Base-by-base conservation (phyloP, 2,113 vertebrate species). In the Podilymbus podiceps region DNA sequence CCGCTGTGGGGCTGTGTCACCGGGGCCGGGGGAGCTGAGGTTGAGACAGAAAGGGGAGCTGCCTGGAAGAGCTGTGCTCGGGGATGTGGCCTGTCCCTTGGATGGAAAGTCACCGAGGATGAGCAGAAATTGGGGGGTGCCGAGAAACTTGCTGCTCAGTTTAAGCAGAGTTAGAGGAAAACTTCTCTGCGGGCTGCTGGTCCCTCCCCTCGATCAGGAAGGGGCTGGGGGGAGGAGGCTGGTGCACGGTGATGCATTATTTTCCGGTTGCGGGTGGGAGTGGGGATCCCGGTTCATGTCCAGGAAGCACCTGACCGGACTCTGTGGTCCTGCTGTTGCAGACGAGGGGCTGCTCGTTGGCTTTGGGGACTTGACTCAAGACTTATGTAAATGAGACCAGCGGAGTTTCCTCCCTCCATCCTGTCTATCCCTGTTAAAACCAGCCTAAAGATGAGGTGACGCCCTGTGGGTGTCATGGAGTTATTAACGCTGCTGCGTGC, bases 401-500 rank as follows among this genome's bases (percentile, higher is more conserved):
- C 0, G 35, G 49, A 20, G 27, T 8, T 62, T 33, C 27, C 33
- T 28, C 23, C 11, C 5, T 11, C 60, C 1, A 12, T 9, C 24
- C 10, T 3, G 30, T 35, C 23, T 2, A 0, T 15, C 33, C 27
- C n/a, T 1, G 0, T 11, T 31, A 25, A 15, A 60, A 11, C 0
- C 2, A 0, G 8, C 0, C 1, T 3, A 40, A 59, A 18, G 31
- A 18, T 20, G 64, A 56, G 55, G 46, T 31, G 69, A 55, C 63
- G 38, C 6, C 47, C 19, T 9, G 3, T 5, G 71, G 46, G 33
- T 8, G 4, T 28, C 42, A 2, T 0, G 6, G 49, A 38, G 11
- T 53, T 56, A 38, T 42, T 31, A 72, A 40, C 2, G 10, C 49
- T 11, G 47, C 35, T 2, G 49, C 4, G 72, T 19, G 52, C 0